phyloP scores from a whole-genome alignment of 2,113 vertebrate species.

The Turnix velox region DNA sequence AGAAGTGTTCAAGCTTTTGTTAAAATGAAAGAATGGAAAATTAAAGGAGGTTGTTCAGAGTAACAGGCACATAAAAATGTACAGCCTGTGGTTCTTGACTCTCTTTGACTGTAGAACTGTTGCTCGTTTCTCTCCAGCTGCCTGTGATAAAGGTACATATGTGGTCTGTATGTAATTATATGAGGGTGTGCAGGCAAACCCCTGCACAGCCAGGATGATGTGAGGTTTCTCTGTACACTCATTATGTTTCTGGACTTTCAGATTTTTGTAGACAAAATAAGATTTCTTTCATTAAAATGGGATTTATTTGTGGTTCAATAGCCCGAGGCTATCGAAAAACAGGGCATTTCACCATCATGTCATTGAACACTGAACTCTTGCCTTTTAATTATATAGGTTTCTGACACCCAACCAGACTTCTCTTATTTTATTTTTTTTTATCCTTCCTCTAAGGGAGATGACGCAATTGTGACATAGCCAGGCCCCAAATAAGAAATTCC shows the following conservation, averaged over 20 bases:
- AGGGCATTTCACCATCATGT: conserved; percentile 48
- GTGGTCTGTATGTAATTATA: conserved; percentile 63
- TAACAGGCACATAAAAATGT: conserved; percentile 55
- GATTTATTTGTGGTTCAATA: conserved; percentile 61
- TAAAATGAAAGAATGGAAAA: conserved; percentile 66
- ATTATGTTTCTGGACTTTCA: conserved; percentile 46
- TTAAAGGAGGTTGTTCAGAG: conserved; percentile 52
- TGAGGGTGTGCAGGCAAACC: conserved; percentile 44
- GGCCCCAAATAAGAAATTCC: conserved; percentile 35
- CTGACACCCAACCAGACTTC: conserved; percentile 48
- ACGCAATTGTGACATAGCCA: conserved; percentile 31
- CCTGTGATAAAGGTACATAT: conserved; percentile 67
- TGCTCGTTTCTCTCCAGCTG: conserved; percentile 68
- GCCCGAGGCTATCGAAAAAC: conserved; percentile 41
- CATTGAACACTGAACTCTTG: conserved; percentile 38
- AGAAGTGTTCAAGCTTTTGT: conserved; percentile 63
- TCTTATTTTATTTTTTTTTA: background rate
- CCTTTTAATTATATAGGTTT: conserved; percentile 56
- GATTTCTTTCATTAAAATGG: conserved; percentile 64
- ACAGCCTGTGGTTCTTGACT: conserved; percentile 62
- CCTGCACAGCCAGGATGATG: conserved; percentile 38
- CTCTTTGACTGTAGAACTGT: conserved; percentile 51
- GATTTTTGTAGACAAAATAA: conserved; percentile 67
- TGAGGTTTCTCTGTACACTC: conserved; percentile 34
- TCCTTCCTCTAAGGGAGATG: conserved; percentile 40